Evolutionary conservation across 2,113 vertebrate species (phyloP), one percentile per base, ranked within the genome.

Genomic region (Cnemophilus loriae): DNA sequence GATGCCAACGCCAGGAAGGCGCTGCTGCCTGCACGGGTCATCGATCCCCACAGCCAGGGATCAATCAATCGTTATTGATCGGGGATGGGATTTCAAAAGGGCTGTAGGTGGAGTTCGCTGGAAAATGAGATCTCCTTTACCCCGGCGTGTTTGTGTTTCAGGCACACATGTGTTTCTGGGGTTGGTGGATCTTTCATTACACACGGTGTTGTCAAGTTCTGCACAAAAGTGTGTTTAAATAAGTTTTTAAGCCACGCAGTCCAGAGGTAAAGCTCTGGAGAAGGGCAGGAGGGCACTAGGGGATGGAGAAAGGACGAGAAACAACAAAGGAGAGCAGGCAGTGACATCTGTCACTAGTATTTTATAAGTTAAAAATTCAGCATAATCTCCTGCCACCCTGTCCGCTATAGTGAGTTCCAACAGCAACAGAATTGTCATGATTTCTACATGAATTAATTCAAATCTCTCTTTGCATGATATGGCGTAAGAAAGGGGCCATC

Each of bases 361-460:
- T 92, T 95, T 42, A 84, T 60, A 93, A 96, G 94, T 95, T 83
- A 95, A 95, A 96, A 96, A 95, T 95, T 94, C 90, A 93, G 76
- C 86, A 90, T 93, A 95, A 91, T 92, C 92, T 91, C 28, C 84
- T 96, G 95, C 95, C 96, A 95, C 91, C 87, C 96, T 92, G 93
- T 90, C 92, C 95, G 82, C 95, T 91, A 6, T 77, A 21, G 47
- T 8, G 92, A 95, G 96, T 96, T 97, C 93, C 96, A 96, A 93
- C 95, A 95, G 87, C 56, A 96, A 90, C 91, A 95, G 91, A 96
- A 95, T 93, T 96, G 95, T 92, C 91, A 86, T 90, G 87, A 96
- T 96, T 94, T 96, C 95, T 90, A 84, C 91, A 97, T 88, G 95
- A 96, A 97, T 97, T 97, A 97, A 97, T 94, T 95, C 94, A 96